Percentiles rank a stretch among this genome's conserved stretches.
phyloP scores from a whole-genome alignment of 2,113 vertebrate species.

The Microcebus griseorufus region DNA sequence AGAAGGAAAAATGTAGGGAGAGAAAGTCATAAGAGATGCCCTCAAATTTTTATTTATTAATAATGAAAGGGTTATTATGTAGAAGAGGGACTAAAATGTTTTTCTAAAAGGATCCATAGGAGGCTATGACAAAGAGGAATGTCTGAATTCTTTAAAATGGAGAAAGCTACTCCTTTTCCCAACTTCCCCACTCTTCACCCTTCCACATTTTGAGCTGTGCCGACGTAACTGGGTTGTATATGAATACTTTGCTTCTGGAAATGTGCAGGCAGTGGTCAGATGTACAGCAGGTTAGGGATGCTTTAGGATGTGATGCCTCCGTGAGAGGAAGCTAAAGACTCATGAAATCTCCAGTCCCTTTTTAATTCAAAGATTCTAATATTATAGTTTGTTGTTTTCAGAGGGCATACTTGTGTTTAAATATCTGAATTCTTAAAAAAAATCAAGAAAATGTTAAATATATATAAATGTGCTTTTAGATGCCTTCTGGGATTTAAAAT shows the following conservation, averaged over 20 bases:
- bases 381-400: constrained; percentile 39
- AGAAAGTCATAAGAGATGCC: not conserved
- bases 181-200: accelerated
- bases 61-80: not conserved
- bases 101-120: not conserved
- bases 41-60: not conserved
- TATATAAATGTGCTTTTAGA: constrained; percentile 61
- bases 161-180: accelerated
- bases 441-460: constrained; percentile 35
- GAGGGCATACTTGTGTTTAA: constrained; percentile 42
- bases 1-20: not conserved
- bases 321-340: not conserved
- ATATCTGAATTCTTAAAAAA: not conserved
- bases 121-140: not conserved
- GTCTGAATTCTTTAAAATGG: not conserved
- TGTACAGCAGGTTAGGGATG: not conserved
- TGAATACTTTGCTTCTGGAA: not conserved
- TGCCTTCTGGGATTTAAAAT: constrained; percentile 72
- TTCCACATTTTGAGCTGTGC: not conserved
- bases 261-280: not conserved
- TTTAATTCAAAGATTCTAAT: not conserved
- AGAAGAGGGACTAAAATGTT: not conserved
- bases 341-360: not conserved
- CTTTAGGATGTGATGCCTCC: not conserved
- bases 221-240: not conserved